A percentile compares a stretch with the other conserved stretches of the same genome.
Conservation (phyloP, 1,140 invertebrate species). For the Cydia fagiglandana region DNA sequence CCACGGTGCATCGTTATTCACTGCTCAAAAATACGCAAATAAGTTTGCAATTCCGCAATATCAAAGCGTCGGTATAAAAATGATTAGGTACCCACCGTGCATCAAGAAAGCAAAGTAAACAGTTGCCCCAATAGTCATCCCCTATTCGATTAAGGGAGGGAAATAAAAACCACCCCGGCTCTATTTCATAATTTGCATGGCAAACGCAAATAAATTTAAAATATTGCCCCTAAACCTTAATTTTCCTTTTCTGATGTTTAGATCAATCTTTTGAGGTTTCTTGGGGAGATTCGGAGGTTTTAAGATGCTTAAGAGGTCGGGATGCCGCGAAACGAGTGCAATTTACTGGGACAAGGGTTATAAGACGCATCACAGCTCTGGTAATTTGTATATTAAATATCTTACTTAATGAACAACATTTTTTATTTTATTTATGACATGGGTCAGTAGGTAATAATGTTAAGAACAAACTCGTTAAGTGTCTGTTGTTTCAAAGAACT, state of each 20-base stretch:
- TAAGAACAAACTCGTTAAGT: too few relatives aligned
- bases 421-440: too few relatives aligned
- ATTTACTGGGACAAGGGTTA: neutral
- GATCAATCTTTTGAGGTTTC: constrained; percentile 57
- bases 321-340: neutral
- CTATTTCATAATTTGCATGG: constrained; percentile 77
- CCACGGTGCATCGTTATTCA: constrained; percentile 32
- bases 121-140: constrained; percentile 56
- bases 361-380: neutral
- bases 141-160: constrained; percentile 64
- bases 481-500: too few relatives aligned
- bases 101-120: constrained; percentile 48
- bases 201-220: constrained; percentile 77
- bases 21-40: neutral
- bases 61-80: constrained; percentile 14
- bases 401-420: too few relatives aligned
- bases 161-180: constrained; percentile 62
- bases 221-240: constrained; percentile 72
- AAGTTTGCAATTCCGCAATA: neutral
- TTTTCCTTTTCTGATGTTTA: constrained; percentile 63
- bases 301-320: neutral
- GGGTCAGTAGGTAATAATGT: too few relatives aligned
- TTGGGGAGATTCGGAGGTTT: constrained; percentile 30
- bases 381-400: too few relatives aligned
- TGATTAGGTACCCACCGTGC: constrained; percentile 11